Evolutionary conservation across 2,888 invertebrate species (phyloP).

Genomic region (Campoplex nolae): DNA sequence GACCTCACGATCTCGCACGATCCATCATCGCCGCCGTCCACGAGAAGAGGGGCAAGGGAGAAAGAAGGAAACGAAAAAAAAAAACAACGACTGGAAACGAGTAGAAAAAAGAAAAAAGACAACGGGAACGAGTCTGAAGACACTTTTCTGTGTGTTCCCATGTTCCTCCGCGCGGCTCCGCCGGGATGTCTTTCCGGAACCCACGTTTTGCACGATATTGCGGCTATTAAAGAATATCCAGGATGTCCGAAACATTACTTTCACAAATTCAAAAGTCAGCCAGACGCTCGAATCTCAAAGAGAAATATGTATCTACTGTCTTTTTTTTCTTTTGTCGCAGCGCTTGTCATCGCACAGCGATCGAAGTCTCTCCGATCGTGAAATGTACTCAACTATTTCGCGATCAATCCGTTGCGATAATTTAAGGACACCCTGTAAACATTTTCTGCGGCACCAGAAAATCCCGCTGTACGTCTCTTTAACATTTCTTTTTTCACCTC

Average conservation of each 20-base stretch:
- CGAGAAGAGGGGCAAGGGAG: not conserved
- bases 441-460: slow-evolving; percentile 37
- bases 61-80: not conserved
- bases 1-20: slow-evolving; percentile 66
- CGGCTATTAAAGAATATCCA: slow-evolving; percentile 13
- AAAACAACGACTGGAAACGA: slow-evolving; percentile 15
- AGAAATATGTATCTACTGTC: not conserved
- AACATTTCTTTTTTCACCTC: slow-evolving; percentile 65
- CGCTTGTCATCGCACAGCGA: too few species aligned
- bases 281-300: not conserved
- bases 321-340: not conserved
- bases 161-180: slow-evolving; percentile 48
- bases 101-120: slow-evolving; percentile 23
- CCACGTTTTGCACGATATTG: slow-evolving; percentile 59
- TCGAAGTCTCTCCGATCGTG: not conserved
- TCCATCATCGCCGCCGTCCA: slow-evolving; percentile 64
- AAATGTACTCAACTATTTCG: not conserved
- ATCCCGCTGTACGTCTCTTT: slow-evolving; percentile 41
- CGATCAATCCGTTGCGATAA: not conserved
- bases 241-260: not conserved
- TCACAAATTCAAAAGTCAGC: not conserved
- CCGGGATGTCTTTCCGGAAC: slow-evolving; percentile 57
- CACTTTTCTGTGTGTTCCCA: slow-evolving; percentile 45
- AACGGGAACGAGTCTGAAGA: slow-evolving; percentile 1
- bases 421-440: slow-evolving; percentile 15